Base-by-base conservation (phyloP, 2,797 vertebrate genomes). In the Bradypodion ventrale region DNA sequence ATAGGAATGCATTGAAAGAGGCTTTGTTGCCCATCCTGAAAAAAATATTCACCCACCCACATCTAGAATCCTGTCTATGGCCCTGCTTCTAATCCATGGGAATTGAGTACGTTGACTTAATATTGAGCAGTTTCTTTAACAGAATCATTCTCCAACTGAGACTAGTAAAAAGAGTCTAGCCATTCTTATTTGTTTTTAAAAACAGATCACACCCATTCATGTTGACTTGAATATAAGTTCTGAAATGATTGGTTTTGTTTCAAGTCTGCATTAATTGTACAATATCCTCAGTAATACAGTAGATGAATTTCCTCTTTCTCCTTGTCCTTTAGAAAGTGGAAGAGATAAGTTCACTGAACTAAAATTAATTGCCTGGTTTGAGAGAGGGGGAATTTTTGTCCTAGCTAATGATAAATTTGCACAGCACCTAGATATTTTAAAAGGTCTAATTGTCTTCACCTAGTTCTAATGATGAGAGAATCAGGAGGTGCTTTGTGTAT, bases 301-400 rank as follows among this genome's bases (percentile, higher is more conserved):
- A 68, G n/a, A 49, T 7, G 27, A 2, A 25, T 81, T 62, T n/a
- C 35, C n/a, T n/a, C 37, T 44, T 46, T 56, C 29, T 62, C 40
- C n/a, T 42, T 25, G 15, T 52, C 40, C 21, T 9, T 27, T 37
- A 6, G 80, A 2, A 19, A 65, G 5, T 15, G 27, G 13, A 15
- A 66, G 80, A 35, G 62, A 6, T 5, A 65, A 59, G 0, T 9
- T 75, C 7, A 2, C 10, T 29, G 62, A 76, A 32, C 15, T 69
- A n/a, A 69, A 86, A 78, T 80, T 77, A 75, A 85, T 78, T 82
- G 29, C 40, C 83, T 65, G 4, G 4, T 82, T 89, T n/a, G 15
- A 42, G 42, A 56, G 69, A 77, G 59, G 10, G 49, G 70, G 75
- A 19, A 62, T 25, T 66, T 56, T 62, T 44, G 1, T 37, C 12